Evolutionary conservation across 1,140 invertebrate genomes (phyloP).

Genomic region (Marisa cornuarietis): DNA sequence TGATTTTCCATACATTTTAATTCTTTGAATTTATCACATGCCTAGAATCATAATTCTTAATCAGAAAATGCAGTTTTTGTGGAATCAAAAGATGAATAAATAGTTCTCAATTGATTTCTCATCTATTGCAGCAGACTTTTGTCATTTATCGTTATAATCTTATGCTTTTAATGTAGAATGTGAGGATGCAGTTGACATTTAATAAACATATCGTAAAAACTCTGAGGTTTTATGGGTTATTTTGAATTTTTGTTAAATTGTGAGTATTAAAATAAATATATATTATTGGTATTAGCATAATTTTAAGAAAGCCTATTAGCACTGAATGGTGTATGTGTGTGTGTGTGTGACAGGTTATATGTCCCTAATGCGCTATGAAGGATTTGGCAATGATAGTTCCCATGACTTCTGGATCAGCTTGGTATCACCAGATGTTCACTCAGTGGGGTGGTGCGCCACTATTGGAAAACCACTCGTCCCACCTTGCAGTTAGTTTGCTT

Average conservation of each 20-base stretch:
- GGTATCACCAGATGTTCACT: conserved; percentile 91
- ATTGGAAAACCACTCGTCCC: conserved; percentile 93
- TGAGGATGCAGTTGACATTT: not conserved
- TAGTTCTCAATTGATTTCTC: too few relatives aligned
- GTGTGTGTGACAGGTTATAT: conserved; percentile 77
- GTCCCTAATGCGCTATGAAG: conserved; percentile 92
- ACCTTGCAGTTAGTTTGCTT: conserved; percentile 75
- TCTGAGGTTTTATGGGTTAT: too few relatives aligned
- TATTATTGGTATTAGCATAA: too few relatives aligned
- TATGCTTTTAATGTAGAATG: not conserved
- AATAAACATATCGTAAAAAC: too few relatives aligned
- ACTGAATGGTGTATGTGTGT: not conserved
- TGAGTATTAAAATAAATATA: not conserved
- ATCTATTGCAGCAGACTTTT: too few relatives aligned
- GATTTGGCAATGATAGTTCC: conserved; percentile 85
- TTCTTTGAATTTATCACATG: not conserved
- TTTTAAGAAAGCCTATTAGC: not conserved
- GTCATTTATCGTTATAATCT: not conserved
- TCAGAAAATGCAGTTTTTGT: not conserved
- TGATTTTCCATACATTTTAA: too few relatives aligned
- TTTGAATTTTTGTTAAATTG: not conserved
- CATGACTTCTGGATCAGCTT: conserved; percentile 97
- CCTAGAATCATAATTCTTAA: conserved; percentile 12
- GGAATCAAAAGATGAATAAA: not conserved
- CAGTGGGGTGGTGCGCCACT: conserved; percentile 96